phyloP scores from a whole-genome alignment of 2,888 invertebrate species.

The Scaptomyza tumidula region DNA sequence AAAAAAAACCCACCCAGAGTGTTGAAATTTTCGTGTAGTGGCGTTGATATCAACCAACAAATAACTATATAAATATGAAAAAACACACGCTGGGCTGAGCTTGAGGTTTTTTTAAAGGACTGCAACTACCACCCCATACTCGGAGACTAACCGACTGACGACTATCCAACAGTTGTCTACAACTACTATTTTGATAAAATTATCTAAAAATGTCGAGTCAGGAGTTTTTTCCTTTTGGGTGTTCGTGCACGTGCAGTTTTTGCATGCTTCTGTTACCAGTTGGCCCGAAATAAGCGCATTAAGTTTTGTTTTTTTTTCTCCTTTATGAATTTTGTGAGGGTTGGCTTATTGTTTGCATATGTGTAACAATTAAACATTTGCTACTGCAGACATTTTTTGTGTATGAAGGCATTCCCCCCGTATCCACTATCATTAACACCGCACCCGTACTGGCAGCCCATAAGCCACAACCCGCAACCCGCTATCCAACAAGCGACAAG shows the following conservation, averaged over 20 bases:
- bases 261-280: conserved; percentile 45
- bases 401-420: conserved; percentile 19
- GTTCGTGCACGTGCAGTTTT: conserved; percentile 76
- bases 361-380: conserved; percentile 79
- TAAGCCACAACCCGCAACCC: conserved; percentile 2
- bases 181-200: conserved; percentile 50
- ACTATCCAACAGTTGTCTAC: conserved; percentile 25
- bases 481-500: conserved; percentile 28
- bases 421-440: conserved; percentile 66
- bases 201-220: conserved; percentile 74
- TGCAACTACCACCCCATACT: conserved; percentile 62
- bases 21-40: conserved; percentile 47
- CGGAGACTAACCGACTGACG: conserved; percentile 1
- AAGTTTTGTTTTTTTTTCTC: conserved; percentile 44
- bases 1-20: conserved; percentile 55
- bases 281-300: conserved; percentile 73
- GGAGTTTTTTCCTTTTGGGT: conserved; percentile 19
- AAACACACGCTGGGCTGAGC: conserved; percentile 14
- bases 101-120: conserved; percentile 41
- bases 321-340: conserved; percentile 36
- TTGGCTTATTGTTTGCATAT: conserved; percentile 78
- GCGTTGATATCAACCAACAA: conserved; percentile 37
- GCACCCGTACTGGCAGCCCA: conserved; percentile 11
- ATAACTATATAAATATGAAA: conserved; percentile 1
- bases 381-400: conserved; percentile 73